A percentile compares a stretch with the other conserved stretches of the same genome.
phyloP scores from a whole-genome alignment of 2,113 vertebrate species.

The Calyptommatus sinebrachiatus region DNA sequence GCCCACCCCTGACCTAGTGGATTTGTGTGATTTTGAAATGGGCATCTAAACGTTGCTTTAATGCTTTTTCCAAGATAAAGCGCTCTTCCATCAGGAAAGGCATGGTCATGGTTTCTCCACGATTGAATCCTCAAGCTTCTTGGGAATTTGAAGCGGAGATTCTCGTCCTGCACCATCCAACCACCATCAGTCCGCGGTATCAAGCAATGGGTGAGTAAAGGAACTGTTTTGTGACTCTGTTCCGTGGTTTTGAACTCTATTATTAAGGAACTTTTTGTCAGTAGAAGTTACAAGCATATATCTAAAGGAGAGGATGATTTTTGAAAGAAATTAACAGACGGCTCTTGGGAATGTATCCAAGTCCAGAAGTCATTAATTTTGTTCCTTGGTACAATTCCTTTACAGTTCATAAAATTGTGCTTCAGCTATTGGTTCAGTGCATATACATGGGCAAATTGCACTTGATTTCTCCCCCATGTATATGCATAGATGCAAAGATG shows the following conservation, averaged over 20 bases:
- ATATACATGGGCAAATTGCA: not conserved
- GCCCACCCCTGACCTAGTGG: no score
- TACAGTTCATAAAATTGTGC: not conserved
- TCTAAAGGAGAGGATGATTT: not conserved
- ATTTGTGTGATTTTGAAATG: not conserved
- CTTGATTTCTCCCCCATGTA: not conserved
- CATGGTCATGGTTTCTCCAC: constrained; percentile 98
- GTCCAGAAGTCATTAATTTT: not conserved
- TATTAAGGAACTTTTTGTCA: not conserved
- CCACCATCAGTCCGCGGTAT: constrained; percentile 95
- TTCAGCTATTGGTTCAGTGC: not conserved
- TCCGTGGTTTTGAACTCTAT: not conserved
- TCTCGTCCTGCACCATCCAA: constrained; percentile 94
- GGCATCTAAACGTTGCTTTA: constrained; percentile 1
- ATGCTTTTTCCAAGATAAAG: constrained; percentile 82
- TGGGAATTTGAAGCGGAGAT: constrained; percentile 99
- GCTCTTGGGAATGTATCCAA: not conserved
- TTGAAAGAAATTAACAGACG: not conserved
- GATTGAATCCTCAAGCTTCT: constrained; percentile 91
- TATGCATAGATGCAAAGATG: not conserved
- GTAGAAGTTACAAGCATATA: not conserved
- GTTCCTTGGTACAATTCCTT: not conserved
- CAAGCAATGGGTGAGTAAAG: constrained; percentile 92
- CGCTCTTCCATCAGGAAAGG: constrained; percentile 96
- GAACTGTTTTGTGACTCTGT: not conserved